These are phyloP conservation scores for Theretra japonica DNA, from an alignment of 2,888 invertebrate species.

Conservation along the genomic window DNA sequence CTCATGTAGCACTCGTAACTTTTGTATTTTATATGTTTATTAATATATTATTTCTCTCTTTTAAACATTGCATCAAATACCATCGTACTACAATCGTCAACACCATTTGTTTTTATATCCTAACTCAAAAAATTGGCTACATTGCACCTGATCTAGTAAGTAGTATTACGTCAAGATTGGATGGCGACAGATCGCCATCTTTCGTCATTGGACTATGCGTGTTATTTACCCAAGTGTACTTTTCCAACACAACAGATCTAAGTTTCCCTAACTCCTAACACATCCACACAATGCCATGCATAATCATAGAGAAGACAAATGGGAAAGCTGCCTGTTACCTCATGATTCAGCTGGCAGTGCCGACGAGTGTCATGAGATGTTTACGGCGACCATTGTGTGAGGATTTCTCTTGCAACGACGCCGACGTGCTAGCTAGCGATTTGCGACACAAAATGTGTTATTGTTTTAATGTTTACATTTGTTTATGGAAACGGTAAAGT, in stretches of 20 bases:
- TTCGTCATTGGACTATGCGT: too few relatives aligned
- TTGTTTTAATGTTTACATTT: conserved; percentile 1
- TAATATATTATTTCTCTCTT: too few relatives aligned
- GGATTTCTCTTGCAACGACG: conserved; percentile 22
- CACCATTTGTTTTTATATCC: too few relatives aligned
- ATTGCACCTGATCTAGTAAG: too few relatives aligned
- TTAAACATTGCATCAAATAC: too few relatives aligned
- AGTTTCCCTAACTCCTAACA: not conserved
- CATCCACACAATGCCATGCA: not conserved
- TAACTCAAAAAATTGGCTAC: too few relatives aligned
- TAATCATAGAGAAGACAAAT: conserved; percentile 26
- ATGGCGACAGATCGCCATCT: too few relatives aligned
- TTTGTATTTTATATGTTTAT: too few relatives aligned
- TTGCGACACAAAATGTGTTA: conserved; percentile 4
- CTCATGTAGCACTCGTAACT: too few relatives aligned
- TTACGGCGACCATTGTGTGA: conserved; percentile 19
- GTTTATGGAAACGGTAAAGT: not conserved
- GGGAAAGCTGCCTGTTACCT: conserved; percentile 27
- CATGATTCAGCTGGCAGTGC: conserved; percentile 22
- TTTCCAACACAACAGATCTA: not conserved
- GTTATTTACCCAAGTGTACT: not conserved
- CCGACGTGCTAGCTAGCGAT: not conserved
- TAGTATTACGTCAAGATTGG: too few relatives aligned
- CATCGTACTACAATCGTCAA: too few relatives aligned
- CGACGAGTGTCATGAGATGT: conserved; percentile 17